A percentile compares a stretch with the other conserved stretches of the same genome.
These are phyloP conservation scores for Fissipunctia ypsillon DNA, from an alignment of 2,888 invertebrate genomes.

Conservation along the genomic window DNA sequence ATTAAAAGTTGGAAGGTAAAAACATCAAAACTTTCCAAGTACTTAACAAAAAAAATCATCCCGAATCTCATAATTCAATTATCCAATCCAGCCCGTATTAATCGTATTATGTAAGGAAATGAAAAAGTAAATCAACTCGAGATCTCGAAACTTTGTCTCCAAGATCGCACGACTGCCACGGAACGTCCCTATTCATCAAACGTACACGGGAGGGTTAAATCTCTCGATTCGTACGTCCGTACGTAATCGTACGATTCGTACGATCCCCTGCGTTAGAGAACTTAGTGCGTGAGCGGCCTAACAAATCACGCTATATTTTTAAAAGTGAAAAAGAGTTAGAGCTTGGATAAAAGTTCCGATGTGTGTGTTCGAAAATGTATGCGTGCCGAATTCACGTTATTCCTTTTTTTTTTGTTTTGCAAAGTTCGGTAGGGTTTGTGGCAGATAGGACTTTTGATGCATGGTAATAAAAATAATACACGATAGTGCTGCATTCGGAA, in stretches of 20 bases:
- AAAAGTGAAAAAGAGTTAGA: conserved; percentile 55
- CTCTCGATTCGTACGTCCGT: conserved; percentile 47
- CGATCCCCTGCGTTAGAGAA: conserved; percentile 39
- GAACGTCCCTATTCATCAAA: conserved; percentile 73
- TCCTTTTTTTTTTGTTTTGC: conserved; percentile 13
- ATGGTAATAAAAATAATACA: conserved; percentile 34
- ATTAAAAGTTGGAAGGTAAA: not conserved
- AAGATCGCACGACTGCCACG: conserved; percentile 52
- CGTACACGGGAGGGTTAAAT: conserved; percentile 69
- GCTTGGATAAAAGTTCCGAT: conserved; percentile 37
- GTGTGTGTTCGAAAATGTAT: conserved; percentile 32
- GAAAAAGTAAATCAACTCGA: conserved; percentile 69
- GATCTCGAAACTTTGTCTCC: conserved; percentile 67
- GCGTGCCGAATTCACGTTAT: conserved; percentile 22
- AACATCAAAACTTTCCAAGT: not conserved
- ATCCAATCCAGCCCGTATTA: conserved; percentile 34
- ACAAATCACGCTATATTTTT: conserved; percentile 61
- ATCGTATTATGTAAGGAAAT: conserved; percentile 59
- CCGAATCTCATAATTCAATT: conserved; percentile 44
- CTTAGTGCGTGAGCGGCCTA: conserved; percentile 53
- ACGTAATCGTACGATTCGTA: conserved; percentile 45
- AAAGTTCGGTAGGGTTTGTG: conserved; percentile 14
- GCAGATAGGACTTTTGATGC: conserved; percentile 6
- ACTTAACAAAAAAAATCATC: conserved; percentile 8
- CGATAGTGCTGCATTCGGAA: not conserved